These are phyloP conservation scores for Tragelaphus strepsiceros DNA, from an alignment of 2,113 vertebrate species.

Conservation along the genomic window DNA sequence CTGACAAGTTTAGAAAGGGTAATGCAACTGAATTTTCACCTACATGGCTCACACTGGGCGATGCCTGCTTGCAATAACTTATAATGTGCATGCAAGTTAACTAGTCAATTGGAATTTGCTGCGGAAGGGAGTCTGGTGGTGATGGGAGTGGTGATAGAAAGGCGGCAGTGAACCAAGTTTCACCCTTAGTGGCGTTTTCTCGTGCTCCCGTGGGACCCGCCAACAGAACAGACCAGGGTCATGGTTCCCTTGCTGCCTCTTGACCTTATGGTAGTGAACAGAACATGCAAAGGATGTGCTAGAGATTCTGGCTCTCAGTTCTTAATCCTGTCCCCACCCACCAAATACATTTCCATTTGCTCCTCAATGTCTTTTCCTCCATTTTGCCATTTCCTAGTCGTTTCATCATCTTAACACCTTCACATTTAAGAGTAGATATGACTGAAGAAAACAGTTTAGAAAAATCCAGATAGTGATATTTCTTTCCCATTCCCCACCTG, in stretches of 20 bases:
- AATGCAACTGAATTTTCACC: not conserved
- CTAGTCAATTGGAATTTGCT: not conserved
- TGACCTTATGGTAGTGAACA: not conserved
- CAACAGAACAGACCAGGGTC: not conserved
- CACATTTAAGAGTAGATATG: constrained; percentile 47
- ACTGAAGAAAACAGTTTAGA: constrained; percentile 55
- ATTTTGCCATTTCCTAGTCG: not conserved
- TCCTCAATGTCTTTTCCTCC: not conserved
- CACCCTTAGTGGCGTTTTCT: not conserved
- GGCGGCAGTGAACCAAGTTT: not conserved
- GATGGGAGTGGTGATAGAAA: not conserved
- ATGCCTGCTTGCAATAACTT: not conserved
- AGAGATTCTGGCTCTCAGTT: not conserved
- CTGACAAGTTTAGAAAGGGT: not conserved
- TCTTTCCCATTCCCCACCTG: constrained; percentile 49
- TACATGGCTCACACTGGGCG: not conserved
- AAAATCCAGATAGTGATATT: constrained; percentile 52
- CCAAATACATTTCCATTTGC: not conserved
- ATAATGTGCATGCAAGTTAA: not conserved
- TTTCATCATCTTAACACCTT: not conserved
- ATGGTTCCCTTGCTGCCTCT: not conserved
- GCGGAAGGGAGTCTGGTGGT: not conserved
- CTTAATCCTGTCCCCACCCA: not conserved
- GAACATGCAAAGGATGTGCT: not conserved
- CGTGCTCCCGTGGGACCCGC: not conserved